A percentile compares a stretch with the other conserved stretches of the same genome.
phyloP scores from a whole-genome alignment of 1,140 invertebrate species.

The Drosophila punjabiensis region DNA sequence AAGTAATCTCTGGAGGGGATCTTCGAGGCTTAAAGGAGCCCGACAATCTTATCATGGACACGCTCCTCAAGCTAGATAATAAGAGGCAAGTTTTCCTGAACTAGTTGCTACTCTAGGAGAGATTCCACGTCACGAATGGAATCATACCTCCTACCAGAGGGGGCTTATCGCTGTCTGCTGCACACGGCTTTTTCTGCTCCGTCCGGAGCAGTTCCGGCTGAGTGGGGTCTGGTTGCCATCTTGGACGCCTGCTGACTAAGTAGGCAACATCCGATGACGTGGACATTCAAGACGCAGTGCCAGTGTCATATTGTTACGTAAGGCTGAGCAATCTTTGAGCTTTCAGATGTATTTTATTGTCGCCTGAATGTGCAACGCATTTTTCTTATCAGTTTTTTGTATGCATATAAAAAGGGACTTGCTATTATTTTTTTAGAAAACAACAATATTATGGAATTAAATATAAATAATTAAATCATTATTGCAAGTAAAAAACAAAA shows the following conservation, averaged over 20 bases:
- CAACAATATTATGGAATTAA: neutral
- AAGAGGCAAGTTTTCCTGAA: slow-evolving; percentile 8
- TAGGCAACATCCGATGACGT: slow-evolving; percentile 23
- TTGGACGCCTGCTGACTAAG: slow-evolving; percentile 61
- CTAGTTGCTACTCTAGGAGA: neutral
- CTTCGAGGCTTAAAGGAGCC: slow-evolving; percentile 15
- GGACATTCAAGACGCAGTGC: neutral
- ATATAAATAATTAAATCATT: neutral
- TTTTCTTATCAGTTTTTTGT: slow-evolving; percentile 36
- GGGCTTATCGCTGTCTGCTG: slow-evolving; percentile 46
- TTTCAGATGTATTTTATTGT: slow-evolving; percentile 10
- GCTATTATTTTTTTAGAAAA: neutral
- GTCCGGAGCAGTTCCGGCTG: slow-evolving; percentile 36
- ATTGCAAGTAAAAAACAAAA: no score
- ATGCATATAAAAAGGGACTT: neutral
- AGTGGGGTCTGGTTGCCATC: slow-evolving; percentile 50
- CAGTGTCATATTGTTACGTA: slow-evolving; percentile 28
- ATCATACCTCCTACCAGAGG: neutral
- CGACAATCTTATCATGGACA: slow-evolving; percentile 54
- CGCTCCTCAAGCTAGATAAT: slow-evolving; percentile 36
- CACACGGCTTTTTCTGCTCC: slow-evolving; percentile 50
- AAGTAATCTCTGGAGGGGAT: slow-evolving; percentile 9
- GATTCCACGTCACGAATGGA: slow-evolving; percentile 43
- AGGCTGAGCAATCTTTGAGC: slow-evolving; percentile 24
- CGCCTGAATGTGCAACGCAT: slow-evolving; percentile 23